Conservation (phyloP, 2,113 vertebrate genomes). For the Vulpes ferrilata region DNA sequence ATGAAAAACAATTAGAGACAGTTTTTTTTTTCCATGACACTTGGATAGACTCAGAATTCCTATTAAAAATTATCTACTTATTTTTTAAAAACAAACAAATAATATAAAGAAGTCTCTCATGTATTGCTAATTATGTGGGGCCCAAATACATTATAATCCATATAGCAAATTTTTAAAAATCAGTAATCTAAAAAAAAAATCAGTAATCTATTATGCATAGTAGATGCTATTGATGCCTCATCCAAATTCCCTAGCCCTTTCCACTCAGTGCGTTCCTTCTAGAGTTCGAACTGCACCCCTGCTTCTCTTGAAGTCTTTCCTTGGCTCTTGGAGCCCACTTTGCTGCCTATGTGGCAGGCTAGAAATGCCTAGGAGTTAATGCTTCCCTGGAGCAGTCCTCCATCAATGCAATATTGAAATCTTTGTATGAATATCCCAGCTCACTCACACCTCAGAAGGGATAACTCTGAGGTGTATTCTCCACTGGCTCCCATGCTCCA, state of each 20-base stretch:
- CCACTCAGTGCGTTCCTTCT: background rate
- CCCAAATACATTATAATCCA: background rate
- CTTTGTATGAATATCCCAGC: background rate
- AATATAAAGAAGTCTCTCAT: background rate
- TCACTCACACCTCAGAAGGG: background rate
- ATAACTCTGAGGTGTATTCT: no score
- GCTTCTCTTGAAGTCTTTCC: background rate
- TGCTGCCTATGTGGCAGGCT: background rate
- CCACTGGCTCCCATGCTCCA: background rate
- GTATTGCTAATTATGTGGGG: background rate
- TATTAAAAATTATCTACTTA: background rate
- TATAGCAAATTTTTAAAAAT: background rate
- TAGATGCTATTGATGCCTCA: background rate
- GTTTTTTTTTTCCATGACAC: background rate
- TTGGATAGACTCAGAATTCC: background rate
- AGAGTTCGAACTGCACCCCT: background rate
- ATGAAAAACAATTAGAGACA: background rate
- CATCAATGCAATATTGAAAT: background rate
- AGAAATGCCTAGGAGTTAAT: background rate
- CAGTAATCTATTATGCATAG: background rate
- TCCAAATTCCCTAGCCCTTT: background rate
- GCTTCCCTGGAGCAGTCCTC: background rate
- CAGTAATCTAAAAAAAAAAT: background rate
- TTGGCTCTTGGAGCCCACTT: background rate
- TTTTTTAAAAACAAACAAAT: background rate